phyloP scores from a whole-genome alignment of 2,888 invertebrate species.

The Chydorus sphaericus region DNA sequence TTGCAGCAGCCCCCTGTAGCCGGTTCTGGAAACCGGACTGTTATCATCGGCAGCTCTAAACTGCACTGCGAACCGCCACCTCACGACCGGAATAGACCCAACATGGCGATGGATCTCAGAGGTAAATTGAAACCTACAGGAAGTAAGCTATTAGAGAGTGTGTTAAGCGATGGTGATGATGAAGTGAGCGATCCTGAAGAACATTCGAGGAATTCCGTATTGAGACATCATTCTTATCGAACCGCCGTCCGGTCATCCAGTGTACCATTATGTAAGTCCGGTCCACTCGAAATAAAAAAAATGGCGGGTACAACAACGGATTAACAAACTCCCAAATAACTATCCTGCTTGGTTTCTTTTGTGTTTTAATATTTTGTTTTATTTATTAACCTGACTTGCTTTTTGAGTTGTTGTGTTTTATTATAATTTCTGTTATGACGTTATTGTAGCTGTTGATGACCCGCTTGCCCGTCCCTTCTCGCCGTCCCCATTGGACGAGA shows the following conservation, averaged over 20 bases:
- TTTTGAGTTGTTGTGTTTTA: not conserved
- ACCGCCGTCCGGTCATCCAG: slow-evolving; percentile 28
- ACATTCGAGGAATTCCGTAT: not conserved
- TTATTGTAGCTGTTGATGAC: not conserved
- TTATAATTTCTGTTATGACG: not conserved
- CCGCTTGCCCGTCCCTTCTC: not conserved
- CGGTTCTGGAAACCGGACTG: slow-evolving; percentile 57
- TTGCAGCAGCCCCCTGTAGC: slow-evolving; percentile 4
- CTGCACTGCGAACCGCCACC: slow-evolving; percentile 66
- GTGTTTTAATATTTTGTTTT: not conserved
- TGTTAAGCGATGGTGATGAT: not conserved
- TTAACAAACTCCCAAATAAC: too few relatives aligned
- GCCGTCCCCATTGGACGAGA: not conserved
- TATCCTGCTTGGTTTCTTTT: not conserved
- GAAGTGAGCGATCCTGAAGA: too few relatives aligned
- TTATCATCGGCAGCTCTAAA: slow-evolving; percentile 58
- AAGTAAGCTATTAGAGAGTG: not conserved
- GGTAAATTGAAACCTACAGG: not conserved
- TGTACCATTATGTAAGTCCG: too few relatives aligned
- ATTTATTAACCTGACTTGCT: not conserved
- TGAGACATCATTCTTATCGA: slow-evolving; percentile 33
- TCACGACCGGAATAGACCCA: too few relatives aligned
- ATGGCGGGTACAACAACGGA: too few relatives aligned
- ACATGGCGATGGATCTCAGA: not conserved
- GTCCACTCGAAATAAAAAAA: too few relatives aligned